Percentiles rank a stretch among this genome's conserved stretches.
Evolutionary conservation across 2,113 vertebrate genomes (phyloP).

Genomic region (Oreochromis tanganicae): DNA sequence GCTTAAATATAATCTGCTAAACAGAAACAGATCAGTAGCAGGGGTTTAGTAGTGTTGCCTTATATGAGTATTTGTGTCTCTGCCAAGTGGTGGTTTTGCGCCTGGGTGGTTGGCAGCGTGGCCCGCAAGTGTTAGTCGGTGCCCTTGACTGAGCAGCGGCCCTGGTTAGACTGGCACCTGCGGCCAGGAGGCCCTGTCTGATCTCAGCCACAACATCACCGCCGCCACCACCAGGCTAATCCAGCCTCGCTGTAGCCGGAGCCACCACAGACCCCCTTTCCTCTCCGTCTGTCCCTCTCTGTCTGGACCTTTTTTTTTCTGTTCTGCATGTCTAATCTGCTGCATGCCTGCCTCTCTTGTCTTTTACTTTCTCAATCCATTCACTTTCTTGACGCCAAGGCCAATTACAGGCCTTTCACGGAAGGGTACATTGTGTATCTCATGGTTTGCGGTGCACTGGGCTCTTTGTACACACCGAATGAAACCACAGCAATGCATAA

Average conservation of each 20-base stretch:
- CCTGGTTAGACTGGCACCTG: conserved; percentile 54
- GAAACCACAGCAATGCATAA: background rate
- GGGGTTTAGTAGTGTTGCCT: conserved; percentile 15
- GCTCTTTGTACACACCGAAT: background rate
- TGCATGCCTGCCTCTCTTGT: background rate
- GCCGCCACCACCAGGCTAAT: conserved; percentile 16
- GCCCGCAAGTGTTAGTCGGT: background rate
- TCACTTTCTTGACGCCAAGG: conserved; percentile 36
- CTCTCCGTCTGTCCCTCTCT: background rate
- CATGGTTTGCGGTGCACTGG: background rate
- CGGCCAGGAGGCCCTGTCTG: conserved; percentile 45
- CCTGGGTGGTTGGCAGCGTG: conserved; percentile 10
- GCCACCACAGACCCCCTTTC: conserved; percentile 37
- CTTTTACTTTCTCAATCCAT: background rate
- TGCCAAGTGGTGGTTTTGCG: conserved; percentile 36
- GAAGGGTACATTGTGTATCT: conserved; percentile 6
- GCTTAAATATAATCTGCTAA: conserved; percentile 40
- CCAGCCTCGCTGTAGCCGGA: background rate
- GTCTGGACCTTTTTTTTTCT: conserved; percentile 3
- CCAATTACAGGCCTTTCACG: conserved; percentile 19
- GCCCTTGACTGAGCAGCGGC: conserved; percentile 36
- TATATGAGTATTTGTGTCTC: conserved; percentile 18
- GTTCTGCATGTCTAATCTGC: background rate
- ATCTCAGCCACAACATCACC: conserved; percentile 45
- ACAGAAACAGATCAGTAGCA: conserved; percentile 45